Evolutionary conservation across 2,113 vertebrate genomes (phyloP).

Genomic region (Pseudopipra pipra): DNA sequence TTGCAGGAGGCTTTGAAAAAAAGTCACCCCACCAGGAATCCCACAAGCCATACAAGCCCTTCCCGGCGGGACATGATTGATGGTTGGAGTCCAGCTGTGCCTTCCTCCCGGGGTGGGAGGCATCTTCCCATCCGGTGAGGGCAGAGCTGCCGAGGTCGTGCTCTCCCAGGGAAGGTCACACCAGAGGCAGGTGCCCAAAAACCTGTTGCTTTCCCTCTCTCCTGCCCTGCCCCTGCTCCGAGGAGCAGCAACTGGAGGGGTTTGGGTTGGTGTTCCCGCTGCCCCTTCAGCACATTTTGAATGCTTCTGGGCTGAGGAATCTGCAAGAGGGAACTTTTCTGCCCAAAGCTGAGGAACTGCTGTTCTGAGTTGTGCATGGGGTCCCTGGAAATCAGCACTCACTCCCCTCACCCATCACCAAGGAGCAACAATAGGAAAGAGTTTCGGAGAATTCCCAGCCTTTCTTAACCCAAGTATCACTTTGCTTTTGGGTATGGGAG

Average conservation of each 20-base stretch:
- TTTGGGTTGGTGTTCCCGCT: neutral
- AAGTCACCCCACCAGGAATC: conserved; percentile 26
- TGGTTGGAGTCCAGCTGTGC: conserved; percentile 24
- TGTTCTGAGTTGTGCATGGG: neutral
- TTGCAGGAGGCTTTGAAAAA: conserved; percentile 59
- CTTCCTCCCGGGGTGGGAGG: neutral
- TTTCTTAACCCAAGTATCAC: neutral
- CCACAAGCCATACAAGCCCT: neutral
- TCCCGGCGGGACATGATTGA: neutral
- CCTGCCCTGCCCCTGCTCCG: neutral
- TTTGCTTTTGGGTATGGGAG: neutral
- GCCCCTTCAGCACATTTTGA: neutral
- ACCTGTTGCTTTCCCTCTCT: neutral
- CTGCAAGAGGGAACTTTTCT: neutral
- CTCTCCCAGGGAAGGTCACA: neutral
- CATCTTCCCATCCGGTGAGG: neutral
- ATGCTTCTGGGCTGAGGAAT: neutral
- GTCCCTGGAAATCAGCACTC: neutral
- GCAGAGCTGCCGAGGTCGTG: neutral
- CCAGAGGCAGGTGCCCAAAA: neutral
- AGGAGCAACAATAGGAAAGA: neutral
- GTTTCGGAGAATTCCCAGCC: neutral
- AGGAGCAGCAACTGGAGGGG: neutral
- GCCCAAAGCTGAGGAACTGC: neutral
- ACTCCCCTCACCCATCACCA: neutral